phyloP scores from a whole-genome alignment of 2,888 invertebrate species.

The Oeneis ivallda region DNA sequence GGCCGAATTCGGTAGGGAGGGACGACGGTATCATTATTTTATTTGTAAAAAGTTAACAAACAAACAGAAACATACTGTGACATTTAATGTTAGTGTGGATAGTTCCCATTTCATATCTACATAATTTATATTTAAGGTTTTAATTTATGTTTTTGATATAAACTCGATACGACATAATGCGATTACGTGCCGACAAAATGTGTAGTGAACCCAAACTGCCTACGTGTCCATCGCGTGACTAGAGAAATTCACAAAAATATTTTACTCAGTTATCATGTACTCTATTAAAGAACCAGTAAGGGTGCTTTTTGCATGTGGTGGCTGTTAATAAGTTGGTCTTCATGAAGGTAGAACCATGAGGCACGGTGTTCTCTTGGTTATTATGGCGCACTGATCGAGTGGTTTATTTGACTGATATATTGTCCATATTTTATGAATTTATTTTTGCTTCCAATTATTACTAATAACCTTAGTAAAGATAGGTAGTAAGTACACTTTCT shows the following conservation, averaged over 20 bases:
- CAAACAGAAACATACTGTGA: too few species aligned
- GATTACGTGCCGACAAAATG: conserved; percentile 20
- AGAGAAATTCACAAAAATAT: conserved; percentile 37
- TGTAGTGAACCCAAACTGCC: conserved; percentile 30
- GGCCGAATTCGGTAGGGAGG: too few species aligned
- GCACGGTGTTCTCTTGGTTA: conserved; percentile 40
- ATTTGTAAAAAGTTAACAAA: too few species aligned
- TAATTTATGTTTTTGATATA: conserved; percentile 4
- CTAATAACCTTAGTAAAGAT: not conserved
- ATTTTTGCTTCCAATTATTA: conserved; percentile 18
- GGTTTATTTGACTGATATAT: conserved; percentile 39
- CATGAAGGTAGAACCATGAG: conserved; percentile 38
- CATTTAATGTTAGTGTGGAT: too few species aligned
- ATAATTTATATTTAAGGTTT: not conserved
- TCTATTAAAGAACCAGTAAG: conserved; percentile 33
- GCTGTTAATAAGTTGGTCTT: conserved; percentile 26
- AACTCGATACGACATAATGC: not conserved
- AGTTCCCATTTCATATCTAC: not conserved
- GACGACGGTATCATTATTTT: too few species aligned
- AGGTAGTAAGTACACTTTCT: too few species aligned
- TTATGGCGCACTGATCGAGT: conserved; percentile 41
- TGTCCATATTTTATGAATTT: conserved; percentile 27
- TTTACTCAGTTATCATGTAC: conserved; percentile 15
- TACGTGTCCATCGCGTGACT: conserved; percentile 47
- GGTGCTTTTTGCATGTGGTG: conserved; percentile 33